Conservation (phyloP, 1,140 invertebrate genomes). For the Anoplophora glabripennis region DNA sequence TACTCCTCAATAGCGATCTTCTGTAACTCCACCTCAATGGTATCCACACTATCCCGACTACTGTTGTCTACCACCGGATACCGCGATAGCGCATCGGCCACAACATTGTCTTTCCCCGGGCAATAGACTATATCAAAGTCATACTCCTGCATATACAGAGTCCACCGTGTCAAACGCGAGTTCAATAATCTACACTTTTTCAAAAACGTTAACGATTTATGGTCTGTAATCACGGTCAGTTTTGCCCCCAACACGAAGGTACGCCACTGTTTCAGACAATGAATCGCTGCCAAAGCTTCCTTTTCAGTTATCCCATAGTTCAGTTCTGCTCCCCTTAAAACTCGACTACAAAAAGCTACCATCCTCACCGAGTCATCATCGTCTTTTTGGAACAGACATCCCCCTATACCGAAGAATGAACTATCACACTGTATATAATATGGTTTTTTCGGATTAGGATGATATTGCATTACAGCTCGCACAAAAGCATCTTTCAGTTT, state of each 20-base stretch:
- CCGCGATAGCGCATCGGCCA: conserved; percentile 32
- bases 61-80: conserved; percentile 12
- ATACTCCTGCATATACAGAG: conserved; percentile 47
- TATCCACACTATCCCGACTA: not conserved
- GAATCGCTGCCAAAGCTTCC: conserved; percentile 27
- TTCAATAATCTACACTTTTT: conserved; percentile 43
- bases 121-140: conserved; percentile 45
- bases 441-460: not conserved
- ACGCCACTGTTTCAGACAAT: conserved; percentile 15
- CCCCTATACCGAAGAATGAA: conserved; percentile 8
- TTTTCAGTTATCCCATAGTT: conserved; percentile 22
- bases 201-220: conserved; percentile 49
- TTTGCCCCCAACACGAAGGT: conserved; percentile 1
- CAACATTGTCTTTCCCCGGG: conserved; percentile 21
- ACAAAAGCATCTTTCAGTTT: conserved; percentile 2
- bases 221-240: conserved; percentile 48
- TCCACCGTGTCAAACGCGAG: conserved; percentile 49
- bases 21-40: not conserved
- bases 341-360: not conserved
- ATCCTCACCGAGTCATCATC: not conserved
- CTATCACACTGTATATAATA: conserved; percentile 10
- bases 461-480: not conserved
- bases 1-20: not conserved
- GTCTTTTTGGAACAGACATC: not conserved
- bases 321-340: not conserved